Percentiles rank a stretch among this genome's conserved stretches.
phyloP scores from a whole-genome alignment of 92 coral and sea anemone species.

The Desmophyllum pertusum region DNA sequence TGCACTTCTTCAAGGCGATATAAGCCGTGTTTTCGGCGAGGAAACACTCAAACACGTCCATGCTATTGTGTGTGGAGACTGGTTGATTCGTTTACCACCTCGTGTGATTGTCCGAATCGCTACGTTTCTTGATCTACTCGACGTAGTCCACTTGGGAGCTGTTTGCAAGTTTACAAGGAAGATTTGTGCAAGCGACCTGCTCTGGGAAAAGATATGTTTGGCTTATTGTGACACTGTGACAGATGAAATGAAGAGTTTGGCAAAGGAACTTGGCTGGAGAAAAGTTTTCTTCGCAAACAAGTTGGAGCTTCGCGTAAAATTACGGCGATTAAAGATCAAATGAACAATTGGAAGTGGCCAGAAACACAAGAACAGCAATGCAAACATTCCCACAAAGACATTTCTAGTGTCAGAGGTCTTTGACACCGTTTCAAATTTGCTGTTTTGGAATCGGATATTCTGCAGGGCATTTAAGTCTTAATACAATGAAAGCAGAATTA shows the following conservation, averaged over 20 bases:
- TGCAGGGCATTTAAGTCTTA: background rate
- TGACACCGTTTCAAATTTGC: background rate
- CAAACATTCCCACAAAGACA: background rate
- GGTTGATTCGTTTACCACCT: constrained; percentile 94
- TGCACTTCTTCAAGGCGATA: constrained; percentile 89
- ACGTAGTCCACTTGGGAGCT: constrained; percentile 86
- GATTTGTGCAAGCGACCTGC: constrained; percentile 85
- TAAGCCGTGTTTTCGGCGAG: constrained; percentile 93
- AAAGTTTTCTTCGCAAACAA: constrained; percentile 88
- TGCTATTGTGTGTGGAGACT: constrained; percentile 98
- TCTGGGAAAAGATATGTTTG: constrained; percentile 83
- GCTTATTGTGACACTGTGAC: constrained; percentile 83
- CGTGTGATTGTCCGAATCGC: constrained; percentile 72
- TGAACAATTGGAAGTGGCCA: constrained; percentile 26
- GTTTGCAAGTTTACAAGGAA: constrained; percentile 85
- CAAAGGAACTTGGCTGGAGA: constrained; percentile 87
- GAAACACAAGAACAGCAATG: background rate
- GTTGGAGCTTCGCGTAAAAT: constrained; percentile 81
- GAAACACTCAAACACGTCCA: constrained; percentile 92
- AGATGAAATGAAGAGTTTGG: constrained; percentile 81
- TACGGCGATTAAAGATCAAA: constrained; percentile 61
- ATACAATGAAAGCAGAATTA: background rate
- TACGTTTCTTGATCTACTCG: constrained; percentile 77
- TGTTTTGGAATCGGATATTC: background rate
- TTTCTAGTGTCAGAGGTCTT: background rate